phyloP scores from a whole-genome alignment of 2,888 invertebrate genomes.

The Hemithea aestivaria region DNA sequence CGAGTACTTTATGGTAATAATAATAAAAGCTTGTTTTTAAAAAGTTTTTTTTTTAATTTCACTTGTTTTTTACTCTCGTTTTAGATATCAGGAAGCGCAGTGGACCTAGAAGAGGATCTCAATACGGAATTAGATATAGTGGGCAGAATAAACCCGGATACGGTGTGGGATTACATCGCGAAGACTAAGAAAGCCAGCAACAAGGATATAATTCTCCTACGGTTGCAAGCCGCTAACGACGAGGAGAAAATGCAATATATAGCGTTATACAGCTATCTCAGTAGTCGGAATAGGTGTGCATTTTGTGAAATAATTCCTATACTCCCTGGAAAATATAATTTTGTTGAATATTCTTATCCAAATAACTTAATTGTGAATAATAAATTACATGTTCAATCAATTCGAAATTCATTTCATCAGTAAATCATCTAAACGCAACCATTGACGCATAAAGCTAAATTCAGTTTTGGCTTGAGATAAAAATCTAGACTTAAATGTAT shows the following conservation, averaged over 20 bases:
- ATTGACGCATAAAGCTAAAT: no score
- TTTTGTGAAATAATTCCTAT: constrained; percentile 30
- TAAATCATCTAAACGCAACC: no score
- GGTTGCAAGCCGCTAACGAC: constrained; percentile 88
- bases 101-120: constrained; percentile 85
- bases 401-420: no score
- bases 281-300: constrained; percentile 84
- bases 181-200: constrained; percentile 93
- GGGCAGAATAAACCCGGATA: constrained; percentile 93
- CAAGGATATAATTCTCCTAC: constrained; percentile 91
- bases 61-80: constrained; percentile 7
- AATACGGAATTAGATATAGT: constrained; percentile 90
- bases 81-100: constrained; percentile 81
- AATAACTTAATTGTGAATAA: no score
- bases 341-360: no score
- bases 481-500: no score
- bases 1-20: no score
- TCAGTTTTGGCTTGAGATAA: no score
- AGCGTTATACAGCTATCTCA: constrained; percentile 92
- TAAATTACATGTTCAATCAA: no score
- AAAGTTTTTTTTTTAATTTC: not conserved
- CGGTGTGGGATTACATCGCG: constrained; percentile 95
- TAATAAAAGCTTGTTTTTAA: no score
- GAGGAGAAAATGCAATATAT: constrained; percentile 92
- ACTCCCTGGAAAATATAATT: no score